Percentiles rank a stretch among this genome's conserved stretches.
These are phyloP conservation scores for Macquaria australasica DNA, from an alignment of 2,113 vertebrate genomes.

Conservation along the genomic window DNA sequence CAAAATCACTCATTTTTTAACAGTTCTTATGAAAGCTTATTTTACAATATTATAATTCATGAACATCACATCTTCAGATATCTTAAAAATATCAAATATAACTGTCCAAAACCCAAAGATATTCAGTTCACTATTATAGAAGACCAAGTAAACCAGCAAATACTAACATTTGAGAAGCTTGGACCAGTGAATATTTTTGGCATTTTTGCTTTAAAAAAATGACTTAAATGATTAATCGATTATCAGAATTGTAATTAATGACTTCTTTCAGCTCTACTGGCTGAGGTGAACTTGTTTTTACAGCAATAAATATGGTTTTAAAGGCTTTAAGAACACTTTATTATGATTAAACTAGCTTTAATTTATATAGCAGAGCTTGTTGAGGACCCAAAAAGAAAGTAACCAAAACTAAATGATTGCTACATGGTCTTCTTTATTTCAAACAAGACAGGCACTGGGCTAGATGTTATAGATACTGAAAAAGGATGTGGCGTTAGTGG, in stretches of 20 bases:
- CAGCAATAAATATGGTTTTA: neutral
- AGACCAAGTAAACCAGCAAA: neutral
- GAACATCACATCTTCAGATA: neutral
- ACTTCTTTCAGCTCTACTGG: too few species aligned
- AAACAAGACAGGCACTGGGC: fast-evolving
- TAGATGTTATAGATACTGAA: neutral
- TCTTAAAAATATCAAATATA: neutral
- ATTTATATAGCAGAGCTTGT: neutral
- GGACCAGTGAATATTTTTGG: neutral
- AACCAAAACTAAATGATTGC: neutral
- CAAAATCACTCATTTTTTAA: neutral
- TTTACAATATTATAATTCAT: neutral
- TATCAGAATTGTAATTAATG: neutral
- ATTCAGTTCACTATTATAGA: neutral
- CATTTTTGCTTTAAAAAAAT: neutral
- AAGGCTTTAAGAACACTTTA: neutral
- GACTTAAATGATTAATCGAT: neutral
- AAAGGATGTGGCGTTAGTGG: slow-evolving; percentile 2
- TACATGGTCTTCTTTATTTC: neutral
- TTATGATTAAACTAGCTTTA: neutral
- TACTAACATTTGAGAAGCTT: neutral
- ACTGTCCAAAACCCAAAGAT: too few species aligned
- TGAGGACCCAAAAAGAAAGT: neutral
- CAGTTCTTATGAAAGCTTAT: neutral
- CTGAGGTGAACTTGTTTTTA: neutral